These are phyloP conservation scores for Triplophysa rosa DNA, from an alignment of 2,113 vertebrate genomes.

Conservation along the genomic window DNA sequence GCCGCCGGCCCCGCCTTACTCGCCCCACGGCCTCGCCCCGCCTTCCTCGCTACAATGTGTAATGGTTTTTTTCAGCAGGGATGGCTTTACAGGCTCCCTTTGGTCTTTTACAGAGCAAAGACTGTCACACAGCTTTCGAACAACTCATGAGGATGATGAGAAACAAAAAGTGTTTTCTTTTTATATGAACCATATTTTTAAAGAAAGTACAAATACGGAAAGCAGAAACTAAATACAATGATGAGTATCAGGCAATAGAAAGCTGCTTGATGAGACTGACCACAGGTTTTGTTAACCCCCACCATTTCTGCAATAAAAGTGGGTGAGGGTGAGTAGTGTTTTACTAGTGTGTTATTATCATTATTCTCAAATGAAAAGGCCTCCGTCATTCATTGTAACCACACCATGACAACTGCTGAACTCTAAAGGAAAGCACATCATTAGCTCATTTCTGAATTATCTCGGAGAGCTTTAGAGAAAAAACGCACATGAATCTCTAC, in stretches of 20 bases:
- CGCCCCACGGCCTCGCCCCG: no score
- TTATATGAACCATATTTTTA: background rate
- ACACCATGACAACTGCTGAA: background rate
- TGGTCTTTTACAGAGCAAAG: no score
- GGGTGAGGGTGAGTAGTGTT: background rate
- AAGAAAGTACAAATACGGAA: background rate
- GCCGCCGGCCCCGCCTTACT: no score
- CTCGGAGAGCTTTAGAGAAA: background rate
- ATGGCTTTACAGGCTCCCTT: no score
- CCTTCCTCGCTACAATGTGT: no score
- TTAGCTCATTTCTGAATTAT: conserved; percentile 8
- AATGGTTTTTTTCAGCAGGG: no score
- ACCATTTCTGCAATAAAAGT: background rate
- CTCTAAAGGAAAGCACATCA: background rate
- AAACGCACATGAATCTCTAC: background rate
- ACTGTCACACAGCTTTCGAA: no score
- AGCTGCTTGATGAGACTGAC: background rate
- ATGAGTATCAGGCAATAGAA: background rate
- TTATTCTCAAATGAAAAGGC: background rate
- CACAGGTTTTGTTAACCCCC: background rate
- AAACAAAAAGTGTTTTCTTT: no score
- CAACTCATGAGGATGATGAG: no score
- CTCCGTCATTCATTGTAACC: background rate
- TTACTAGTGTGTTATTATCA: conserved; percentile 3
- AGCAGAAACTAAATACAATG: background rate